Evolutionary conservation across 2,113 vertebrate genomes (phyloP).

Genomic region (Oophaga pumilio): DNA sequence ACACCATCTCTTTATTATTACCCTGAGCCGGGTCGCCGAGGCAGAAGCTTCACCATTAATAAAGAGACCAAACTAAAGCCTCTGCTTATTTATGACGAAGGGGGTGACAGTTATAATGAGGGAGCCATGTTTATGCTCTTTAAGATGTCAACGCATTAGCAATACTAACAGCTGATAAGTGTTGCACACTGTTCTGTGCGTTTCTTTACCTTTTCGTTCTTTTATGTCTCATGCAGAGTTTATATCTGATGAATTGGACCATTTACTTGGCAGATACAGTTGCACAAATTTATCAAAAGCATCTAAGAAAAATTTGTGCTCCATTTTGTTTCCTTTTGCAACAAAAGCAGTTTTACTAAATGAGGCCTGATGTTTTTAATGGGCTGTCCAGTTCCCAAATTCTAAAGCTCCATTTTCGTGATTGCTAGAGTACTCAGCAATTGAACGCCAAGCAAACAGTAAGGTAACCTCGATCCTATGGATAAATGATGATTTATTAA

Average conservation of each 20-base stretch:
- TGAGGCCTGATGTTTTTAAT: no score
- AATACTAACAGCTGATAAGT: constrained; percentile 63
- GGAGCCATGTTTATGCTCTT: constrained; percentile 60
- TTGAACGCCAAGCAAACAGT: no score
- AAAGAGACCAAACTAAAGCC: constrained; percentile 62
- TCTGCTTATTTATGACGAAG: constrained; percentile 63
- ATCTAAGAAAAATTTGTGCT: no score
- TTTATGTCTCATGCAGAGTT: constrained; percentile 59
- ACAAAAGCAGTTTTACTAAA: no score
- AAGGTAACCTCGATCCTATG: no score
- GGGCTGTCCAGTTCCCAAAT: no score
- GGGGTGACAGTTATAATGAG: constrained; percentile 62
- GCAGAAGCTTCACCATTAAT: constrained; percentile 62
- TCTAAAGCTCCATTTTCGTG: no score
- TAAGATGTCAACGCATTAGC: constrained; percentile 62
- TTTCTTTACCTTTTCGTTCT: constrained; percentile 56
- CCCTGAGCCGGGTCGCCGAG: constrained; percentile 62
- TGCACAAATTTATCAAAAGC: no score
- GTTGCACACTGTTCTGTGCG: constrained; percentile 51
- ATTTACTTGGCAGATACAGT: no score
- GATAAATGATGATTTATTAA: no score
- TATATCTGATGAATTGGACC: constrained; percentile 37
- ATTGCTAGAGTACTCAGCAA: no score
- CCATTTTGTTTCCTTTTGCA: no score
- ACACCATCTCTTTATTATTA: constrained; percentile 63